Evolutionary conservation across 1,140 invertebrate genomes (phyloP), one percentile per base, ranked within the genome.

Genomic region (Heliconius melpomene): DNA sequence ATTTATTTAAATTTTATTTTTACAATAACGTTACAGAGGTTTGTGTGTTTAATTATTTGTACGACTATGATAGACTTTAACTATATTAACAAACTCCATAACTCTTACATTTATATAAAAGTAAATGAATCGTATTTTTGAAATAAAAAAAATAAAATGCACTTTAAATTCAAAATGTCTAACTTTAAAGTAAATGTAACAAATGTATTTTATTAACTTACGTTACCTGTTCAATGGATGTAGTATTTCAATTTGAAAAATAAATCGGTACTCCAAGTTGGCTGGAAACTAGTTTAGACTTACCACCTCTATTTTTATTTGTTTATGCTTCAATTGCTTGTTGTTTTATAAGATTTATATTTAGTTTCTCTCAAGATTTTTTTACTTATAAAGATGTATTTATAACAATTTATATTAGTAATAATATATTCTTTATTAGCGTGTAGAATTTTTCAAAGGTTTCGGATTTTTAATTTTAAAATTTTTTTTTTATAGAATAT

Each of bases 291-390:
- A 72, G 71, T 40, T 72, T 20, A 36, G 18, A 32, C 29, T 75
- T 75, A n/a, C 9, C 74, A 75, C 74, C 32, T 75, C 74, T 54
- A 36, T 75, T 20, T 72, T 72, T 72, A 40, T 72, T 72, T 40
- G 71, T 40, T 72, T 40, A 32, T 20, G 70, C 16, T 71, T 71
- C 18, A 11, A 71, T 36, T 71, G 23, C 20, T 13, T 71, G 16
- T 71, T 32, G 26, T 71, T 36, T 71, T 71, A n/a, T 71, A 71
- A 71, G 18, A 29, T 71, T 20, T 52, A 8, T 20, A 2, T 52
- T 26, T 46, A 32, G 16, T n/a, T 54, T 38, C 13, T 74, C 26
- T 74, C 9, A 20, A 3, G 18, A 57, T 23, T 8, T 9, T 18
- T n/a, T n/a, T 0, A n/a, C n/a, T n/a, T 57, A 46, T 46, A 46